Evolutionary conservation across 1,140 invertebrate genomes (phyloP).

Genomic region (Drosophila pachea): DNA sequence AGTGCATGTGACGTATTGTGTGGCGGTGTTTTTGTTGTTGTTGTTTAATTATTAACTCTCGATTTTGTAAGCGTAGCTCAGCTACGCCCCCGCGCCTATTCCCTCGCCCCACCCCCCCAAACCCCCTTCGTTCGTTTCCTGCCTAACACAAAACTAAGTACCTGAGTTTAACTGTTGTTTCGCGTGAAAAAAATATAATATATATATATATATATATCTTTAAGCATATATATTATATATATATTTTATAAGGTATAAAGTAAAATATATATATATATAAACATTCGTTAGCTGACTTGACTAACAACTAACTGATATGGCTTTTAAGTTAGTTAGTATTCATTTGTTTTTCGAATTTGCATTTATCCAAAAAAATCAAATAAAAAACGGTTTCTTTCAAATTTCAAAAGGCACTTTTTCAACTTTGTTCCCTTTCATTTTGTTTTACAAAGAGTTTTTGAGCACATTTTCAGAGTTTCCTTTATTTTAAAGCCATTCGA

Average conservation of each 20-base stretch:
- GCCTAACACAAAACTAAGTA: slow-evolving; percentile 69
- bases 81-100: slow-evolving; percentile 45
- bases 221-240: neutral
- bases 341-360: slow-evolving; percentile 24
- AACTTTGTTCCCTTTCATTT: slow-evolving; percentile 25
- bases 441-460: slow-evolving; percentile 34
- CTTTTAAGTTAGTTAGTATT: slow-evolving; percentile 37
- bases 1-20: slow-evolving; percentile 76
- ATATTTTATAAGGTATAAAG: neutral
- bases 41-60: slow-evolving; percentile 21
- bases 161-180: slow-evolving; percentile 66
- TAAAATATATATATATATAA: slow-evolving; percentile 18
- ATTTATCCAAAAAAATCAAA: slow-evolving; percentile 4
- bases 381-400: neutral
- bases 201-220: neutral
- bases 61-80: slow-evolving; percentile 52
- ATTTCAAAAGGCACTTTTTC: slow-evolving; percentile 61
- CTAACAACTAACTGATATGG: slow-evolving; percentile 67
- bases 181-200: slow-evolving; percentile 20
- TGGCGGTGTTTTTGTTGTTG: slow-evolving; percentile 60
- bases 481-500: slow-evolving; percentile 35
- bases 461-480: slow-evolving; percentile 13
- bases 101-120: too few species aligned
- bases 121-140: slow-evolving; percentile 20
- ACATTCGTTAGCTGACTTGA: slow-evolving; percentile 49